phyloP scores from a whole-genome alignment of 2,888 invertebrate genomes.

The Pimpla rufipes region DNA sequence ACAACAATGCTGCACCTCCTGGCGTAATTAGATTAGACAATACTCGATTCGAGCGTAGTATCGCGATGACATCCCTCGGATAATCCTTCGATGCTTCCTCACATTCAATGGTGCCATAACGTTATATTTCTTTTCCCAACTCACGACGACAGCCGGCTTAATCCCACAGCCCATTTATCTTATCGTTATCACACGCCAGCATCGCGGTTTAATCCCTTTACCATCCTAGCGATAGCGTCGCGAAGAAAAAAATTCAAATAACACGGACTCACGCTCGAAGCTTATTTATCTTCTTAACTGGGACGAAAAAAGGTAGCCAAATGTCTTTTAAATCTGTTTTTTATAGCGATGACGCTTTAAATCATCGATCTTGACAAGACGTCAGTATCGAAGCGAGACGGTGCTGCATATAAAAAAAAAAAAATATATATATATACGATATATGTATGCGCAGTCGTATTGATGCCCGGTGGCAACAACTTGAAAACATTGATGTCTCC shows the following conservation, averaged over 20 bases:
- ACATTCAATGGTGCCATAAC: not conserved
- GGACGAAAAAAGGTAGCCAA: not conserved
- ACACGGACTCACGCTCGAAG: not conserved
- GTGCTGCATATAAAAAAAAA: not conserved
- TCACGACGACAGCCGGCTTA: not conserved
- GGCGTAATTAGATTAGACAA: not conserved
- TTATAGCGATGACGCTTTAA: not conserved
- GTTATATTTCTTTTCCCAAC: not conserved
- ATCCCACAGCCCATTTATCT: not conserved
- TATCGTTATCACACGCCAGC: constrained; percentile 5
- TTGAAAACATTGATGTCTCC: constrained; percentile 24
- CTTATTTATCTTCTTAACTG: not conserved
- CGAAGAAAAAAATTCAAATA: constrained; percentile 1
- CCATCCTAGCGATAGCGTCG: not conserved
- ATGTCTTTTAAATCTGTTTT: not conserved
- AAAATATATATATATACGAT: too few species aligned
- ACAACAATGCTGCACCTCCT: not conserved
- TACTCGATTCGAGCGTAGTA: not conserved
- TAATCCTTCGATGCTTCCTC: not conserved
- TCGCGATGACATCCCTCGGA: not conserved
- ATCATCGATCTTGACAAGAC: not conserved
- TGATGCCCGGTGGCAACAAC: not conserved
- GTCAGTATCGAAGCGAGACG: not conserved
- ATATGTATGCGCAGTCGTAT: too few species aligned
- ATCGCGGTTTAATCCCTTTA: not conserved